A percentile compares a stretch with the other conserved stretches of the same genome.
Evolutionary conservation across 2,113 vertebrate genomes (phyloP).

Genomic region (Eptatretus burgeri): DNA sequence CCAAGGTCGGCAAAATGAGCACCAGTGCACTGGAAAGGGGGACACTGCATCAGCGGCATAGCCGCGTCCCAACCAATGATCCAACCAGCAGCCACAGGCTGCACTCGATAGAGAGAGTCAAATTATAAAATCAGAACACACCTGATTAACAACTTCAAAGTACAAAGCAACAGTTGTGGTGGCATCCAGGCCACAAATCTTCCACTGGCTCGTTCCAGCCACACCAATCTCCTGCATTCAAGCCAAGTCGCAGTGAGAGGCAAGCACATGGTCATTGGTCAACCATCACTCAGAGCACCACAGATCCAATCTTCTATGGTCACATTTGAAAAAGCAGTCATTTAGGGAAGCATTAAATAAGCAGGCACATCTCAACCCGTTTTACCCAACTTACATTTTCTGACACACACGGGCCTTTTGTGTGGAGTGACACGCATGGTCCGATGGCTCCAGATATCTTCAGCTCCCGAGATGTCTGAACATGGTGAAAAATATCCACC

Average conservation of each 20-base stretch:
- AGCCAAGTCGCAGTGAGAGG: constrained; percentile 8
- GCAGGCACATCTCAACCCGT: no score
- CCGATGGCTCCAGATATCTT: constrained; percentile 69
- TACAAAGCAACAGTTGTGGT: constrained; percentile 50
- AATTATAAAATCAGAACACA: constrained; percentile 13
- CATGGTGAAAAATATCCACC: background rate
- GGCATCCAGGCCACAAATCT: constrained; percentile 50
- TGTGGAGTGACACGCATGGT: constrained; percentile 49
- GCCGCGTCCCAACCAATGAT: no score
- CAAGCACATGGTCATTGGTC: constrained; percentile 1
- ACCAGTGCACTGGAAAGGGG: no score
- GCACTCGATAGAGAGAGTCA: no score
- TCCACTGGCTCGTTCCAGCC: constrained; percentile 77
- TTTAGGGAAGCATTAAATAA: no score
- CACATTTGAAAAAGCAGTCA: no score
- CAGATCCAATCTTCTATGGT: no score
- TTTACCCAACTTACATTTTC: constrained; percentile 42
- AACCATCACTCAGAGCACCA: background rate
- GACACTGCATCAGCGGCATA: no score
- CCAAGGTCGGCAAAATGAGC: no score
- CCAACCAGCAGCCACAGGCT: no score
- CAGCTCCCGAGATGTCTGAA: constrained; percentile 60
- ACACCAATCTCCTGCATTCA: constrained; percentile 44
- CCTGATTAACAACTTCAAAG: constrained; percentile 93
- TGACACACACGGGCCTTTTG: constrained; percentile 52